phyloP scores from a whole-genome alignment of 2,888 invertebrate genomes.

The Drosophila suboccidentalis region DNA sequence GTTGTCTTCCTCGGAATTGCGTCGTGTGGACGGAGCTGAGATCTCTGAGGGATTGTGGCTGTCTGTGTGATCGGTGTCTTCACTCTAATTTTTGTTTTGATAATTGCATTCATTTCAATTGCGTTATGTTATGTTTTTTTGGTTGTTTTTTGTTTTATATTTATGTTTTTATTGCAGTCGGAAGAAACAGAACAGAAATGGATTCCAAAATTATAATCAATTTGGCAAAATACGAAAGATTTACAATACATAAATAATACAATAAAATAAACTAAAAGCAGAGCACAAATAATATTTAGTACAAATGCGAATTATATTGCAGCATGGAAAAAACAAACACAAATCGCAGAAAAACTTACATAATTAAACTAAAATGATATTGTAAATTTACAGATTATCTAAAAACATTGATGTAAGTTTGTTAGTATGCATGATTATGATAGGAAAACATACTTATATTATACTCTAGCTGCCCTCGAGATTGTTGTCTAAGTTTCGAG shows the following conservation, averaged over 20 bases:
- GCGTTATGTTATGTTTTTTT: constrained; percentile 33
- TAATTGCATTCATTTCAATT: constrained; percentile 45
- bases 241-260: constrained; percentile 25
- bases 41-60: constrained; percentile 85
- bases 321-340: constrained; percentile 6
- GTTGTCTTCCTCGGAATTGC: constrained; percentile 85
- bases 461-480: background rate
- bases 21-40: constrained; percentile 84
- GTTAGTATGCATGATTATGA: too few species aligned
- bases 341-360: background rate
- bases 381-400: background rate
- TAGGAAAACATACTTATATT: background rate
- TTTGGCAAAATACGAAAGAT: constrained; percentile 39
- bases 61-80: constrained; percentile 85
- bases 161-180: constrained; percentile 38
- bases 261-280: constrained; percentile 19
- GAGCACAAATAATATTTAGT: constrained; percentile 20
- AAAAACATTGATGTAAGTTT: background rate
- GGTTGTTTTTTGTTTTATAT: constrained; percentile 24
- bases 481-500: constrained; percentile 2
- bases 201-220: constrained; percentile 54
- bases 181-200: constrained; percentile 66
- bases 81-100: constrained; percentile 75
- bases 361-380: constrained; percentile 1
- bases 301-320: constrained; percentile 17